These are phyloP conservation scores for Phorcus lineatus DNA, from an alignment of 2,888 invertebrate species.

Conservation along the genomic window DNA sequence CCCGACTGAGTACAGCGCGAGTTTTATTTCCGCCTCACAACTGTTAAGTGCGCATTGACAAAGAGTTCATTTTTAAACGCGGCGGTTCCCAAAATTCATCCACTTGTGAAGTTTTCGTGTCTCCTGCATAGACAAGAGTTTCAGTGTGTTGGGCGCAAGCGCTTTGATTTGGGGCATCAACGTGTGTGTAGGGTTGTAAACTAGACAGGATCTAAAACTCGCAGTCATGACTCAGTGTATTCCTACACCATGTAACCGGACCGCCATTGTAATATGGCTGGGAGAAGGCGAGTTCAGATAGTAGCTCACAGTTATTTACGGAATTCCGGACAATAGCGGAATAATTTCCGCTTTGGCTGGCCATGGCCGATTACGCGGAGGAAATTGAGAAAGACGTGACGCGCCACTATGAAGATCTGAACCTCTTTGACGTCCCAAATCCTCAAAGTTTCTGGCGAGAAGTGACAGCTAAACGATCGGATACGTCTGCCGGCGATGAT, in stretches of 20 bases:
- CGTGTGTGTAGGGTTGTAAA: too few relatives aligned
- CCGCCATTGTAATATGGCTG: constrained; percentile 35
- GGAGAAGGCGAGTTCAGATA: neutral
- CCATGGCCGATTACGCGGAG: constrained; percentile 45
- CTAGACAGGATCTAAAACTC: neutral
- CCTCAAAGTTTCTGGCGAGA: constrained; percentile 44
- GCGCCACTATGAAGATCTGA: constrained; percentile 42
- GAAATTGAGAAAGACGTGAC: constrained; percentile 41
- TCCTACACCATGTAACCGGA: constrained; percentile 27
- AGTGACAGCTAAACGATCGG: constrained; percentile 39
- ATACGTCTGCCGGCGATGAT: constrained; percentile 37
- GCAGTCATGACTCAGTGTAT: constrained; percentile 20
- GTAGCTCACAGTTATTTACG: constrained; percentile 27
- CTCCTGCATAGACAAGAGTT: too few relatives aligned
- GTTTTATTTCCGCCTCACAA: constrained; percentile 21
- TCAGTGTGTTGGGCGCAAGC: too few relatives aligned
- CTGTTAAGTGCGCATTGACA: constrained; percentile 1
- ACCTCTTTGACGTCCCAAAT: constrained; percentile 42
- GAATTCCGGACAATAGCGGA: constrained; percentile 31
- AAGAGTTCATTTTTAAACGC: constrained; percentile 4
- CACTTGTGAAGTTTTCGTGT: too few relatives aligned
- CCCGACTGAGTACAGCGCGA: neutral
- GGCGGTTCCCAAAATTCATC: too few relatives aligned
- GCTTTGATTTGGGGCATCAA: too few relatives aligned
- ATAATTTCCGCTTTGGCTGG: constrained; percentile 25